Percentiles rank a stretch among this genome's conserved stretches.
phyloP scores from a whole-genome alignment of 2,888 invertebrate species.

The Gortyna flavago region DNA sequence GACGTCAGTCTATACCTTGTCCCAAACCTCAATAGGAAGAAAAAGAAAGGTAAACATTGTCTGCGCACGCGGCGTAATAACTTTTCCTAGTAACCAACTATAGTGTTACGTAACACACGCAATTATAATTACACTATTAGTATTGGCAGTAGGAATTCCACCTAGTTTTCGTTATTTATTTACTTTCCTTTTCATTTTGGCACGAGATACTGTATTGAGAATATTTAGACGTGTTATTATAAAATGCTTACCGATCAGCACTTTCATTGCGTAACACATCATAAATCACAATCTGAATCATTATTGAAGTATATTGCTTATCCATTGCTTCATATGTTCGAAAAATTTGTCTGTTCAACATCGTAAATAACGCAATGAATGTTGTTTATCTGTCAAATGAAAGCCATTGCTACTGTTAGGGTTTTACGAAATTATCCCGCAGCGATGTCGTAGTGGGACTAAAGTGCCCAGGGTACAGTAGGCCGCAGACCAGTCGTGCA shows the following conservation, averaged over 20 bases:
- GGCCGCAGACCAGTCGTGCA: not conserved
- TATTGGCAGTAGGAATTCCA: conserved; percentile 45
- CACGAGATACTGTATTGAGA: not conserved
- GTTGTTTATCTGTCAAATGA: too few species aligned
- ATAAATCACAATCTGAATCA: too few species aligned
- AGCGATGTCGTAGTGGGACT: not conserved
- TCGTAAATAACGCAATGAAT: too few species aligned
- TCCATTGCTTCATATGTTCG: too few species aligned
- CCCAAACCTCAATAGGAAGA: conserved; percentile 52
- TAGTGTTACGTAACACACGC: conserved; percentile 61
- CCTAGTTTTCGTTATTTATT: conserved; percentile 23
- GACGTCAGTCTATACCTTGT: conserved; percentile 19
- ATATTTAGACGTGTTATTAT: not conserved
- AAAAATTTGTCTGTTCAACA: too few species aligned
- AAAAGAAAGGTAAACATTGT: conserved; percentile 70
- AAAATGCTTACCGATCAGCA: not conserved
- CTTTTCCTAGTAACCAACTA: conserved; percentile 68
- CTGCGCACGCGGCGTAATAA: conserved; percentile 62
- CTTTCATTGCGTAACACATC: too few species aligned
- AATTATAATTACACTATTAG: conserved; percentile 44
- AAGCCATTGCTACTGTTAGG: too few species aligned
- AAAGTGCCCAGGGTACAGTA: not conserved
- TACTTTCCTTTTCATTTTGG: not conserved
- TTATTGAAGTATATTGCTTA: too few species aligned
- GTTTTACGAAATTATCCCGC: too few species aligned